These are phyloP conservation scores for Pseudococcus longispinus DNA, from an alignment of 2,888 invertebrate species.

Conservation along the genomic window DNA sequence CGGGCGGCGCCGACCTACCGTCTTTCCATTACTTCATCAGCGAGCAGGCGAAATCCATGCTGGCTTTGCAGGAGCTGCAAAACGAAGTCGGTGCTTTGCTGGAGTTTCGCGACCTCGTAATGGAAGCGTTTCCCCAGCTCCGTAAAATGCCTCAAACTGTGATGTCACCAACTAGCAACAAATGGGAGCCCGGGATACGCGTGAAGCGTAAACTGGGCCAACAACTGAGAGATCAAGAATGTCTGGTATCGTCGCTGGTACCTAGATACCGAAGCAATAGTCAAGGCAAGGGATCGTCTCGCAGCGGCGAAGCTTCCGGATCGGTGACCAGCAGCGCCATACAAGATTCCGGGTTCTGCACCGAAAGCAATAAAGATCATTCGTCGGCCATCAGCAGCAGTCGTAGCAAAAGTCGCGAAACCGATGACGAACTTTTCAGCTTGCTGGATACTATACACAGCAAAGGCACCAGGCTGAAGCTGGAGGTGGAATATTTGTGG, in stretches of 20 bases:
- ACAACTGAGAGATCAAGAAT: conserved; percentile 57
- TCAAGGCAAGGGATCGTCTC: conserved; percentile 69
- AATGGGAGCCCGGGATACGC: conserved; percentile 71
- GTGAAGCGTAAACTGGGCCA: conserved; percentile 75
- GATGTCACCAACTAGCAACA: conserved; percentile 52
- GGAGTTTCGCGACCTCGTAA: conserved; percentile 92
- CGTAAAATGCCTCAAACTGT: conserved; percentile 74
- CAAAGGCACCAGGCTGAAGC: conserved; percentile 74
- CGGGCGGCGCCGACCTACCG: conserved; percentile 65
- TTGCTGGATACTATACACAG: conserved; percentile 85
- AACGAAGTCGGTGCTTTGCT: conserved; percentile 90
- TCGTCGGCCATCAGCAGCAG: conserved; percentile 63
- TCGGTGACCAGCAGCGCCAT: conserved; percentile 70
- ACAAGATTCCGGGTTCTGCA: conserved; percentile 88
- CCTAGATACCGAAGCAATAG: conserved; percentile 72
- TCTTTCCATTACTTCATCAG: conserved; percentile 83
- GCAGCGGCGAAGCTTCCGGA: conserved; percentile 63
- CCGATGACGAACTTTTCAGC: conserved; percentile 81
- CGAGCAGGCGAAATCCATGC: conserved; percentile 88
- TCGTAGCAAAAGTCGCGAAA: conserved; percentile 63
- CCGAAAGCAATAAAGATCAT: conserved; percentile 73
- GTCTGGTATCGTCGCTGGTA: conserved; percentile 61
- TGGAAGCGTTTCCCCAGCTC: conserved; percentile 91
- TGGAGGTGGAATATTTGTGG: conserved; percentile 65
- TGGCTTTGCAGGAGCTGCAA: conserved; percentile 87